Percentiles rank a stretch among this genome's conserved stretches.
Conservation (phyloP, 1,140 invertebrate species). For the Drosophila kanapiae region DNA sequence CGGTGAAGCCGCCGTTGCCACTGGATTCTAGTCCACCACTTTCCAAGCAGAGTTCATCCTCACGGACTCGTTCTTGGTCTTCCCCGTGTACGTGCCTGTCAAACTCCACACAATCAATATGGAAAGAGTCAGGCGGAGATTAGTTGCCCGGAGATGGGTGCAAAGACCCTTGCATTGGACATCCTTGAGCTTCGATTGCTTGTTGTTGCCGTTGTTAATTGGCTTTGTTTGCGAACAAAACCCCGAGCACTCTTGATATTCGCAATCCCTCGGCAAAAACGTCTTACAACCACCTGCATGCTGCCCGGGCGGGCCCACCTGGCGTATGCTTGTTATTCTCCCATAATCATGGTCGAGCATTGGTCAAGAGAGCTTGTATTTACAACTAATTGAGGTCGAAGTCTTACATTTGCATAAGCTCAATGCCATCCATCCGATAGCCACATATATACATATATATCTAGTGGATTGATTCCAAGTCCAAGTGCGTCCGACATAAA, state of each 20-base stretch:
- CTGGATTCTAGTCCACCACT: conserved; percentile 11
- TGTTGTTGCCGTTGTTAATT: conserved; percentile 66
- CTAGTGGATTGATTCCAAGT: conserved; percentile 5
- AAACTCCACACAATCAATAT: conserved; percentile 48
- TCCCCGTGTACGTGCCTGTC: conserved; percentile 51
- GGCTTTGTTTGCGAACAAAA: conserved; percentile 50
- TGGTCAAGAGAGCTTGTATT: conserved; percentile 51
- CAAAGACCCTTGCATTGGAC: conserved; percentile 14
- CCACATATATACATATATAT: neutral
- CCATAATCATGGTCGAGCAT: conserved; percentile 37
- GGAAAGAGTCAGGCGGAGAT: conserved; percentile 27
- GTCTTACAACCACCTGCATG: conserved; percentile 16
- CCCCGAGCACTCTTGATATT: conserved; percentile 9
- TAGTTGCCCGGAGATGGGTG: conserved; percentile 33
- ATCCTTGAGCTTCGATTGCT: conserved; percentile 43
- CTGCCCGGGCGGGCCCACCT: conserved; percentile 28
- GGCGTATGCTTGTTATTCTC: conserved; percentile 66
- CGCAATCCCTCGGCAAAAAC: conserved; percentile 35
- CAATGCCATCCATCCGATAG: neutral
- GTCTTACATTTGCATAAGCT: conserved; percentile 47
- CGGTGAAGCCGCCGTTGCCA: conserved; percentile 22
- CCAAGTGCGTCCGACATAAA: conserved; percentile 22
- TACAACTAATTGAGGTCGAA: conserved; percentile 57
- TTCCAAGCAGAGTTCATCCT: neutral
- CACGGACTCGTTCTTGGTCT: neutral